These are phyloP conservation scores for Pristionchus arcanus DNA, from an alignment of 2,888 invertebrate genomes.

Conservation along the genomic window DNA sequence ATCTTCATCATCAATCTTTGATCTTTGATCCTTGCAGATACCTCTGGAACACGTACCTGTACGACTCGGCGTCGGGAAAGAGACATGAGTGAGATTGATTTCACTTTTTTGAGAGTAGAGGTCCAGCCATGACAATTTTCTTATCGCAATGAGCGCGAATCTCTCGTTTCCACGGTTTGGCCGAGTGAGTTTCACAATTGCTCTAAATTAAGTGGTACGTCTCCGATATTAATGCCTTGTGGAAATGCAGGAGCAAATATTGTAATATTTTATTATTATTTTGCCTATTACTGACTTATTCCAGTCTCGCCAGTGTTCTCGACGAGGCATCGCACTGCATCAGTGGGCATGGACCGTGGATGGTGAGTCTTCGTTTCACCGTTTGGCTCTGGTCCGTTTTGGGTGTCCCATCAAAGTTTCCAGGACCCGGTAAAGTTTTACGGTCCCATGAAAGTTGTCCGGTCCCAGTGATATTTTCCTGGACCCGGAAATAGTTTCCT, in stretches of 20 bases:
- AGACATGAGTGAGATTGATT: neutral
- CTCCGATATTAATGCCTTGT: no score
- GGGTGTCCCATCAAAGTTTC: no score
- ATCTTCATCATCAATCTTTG: neutral
- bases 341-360: neutral
- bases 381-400: no score
- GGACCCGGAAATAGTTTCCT: no score
- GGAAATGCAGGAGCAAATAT: no score
- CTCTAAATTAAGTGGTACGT: neutral
- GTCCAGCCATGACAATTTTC: neutral
- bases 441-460: no score
- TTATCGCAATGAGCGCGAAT: neutral
- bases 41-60: neutral
- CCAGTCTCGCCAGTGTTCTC: neutral
- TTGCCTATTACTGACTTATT: neutral
- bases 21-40: neutral
- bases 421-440: no score
- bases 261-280: neutral
- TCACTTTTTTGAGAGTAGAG: no score
- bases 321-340: neutral
- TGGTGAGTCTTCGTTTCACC: no score
- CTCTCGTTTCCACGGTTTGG: neutral
- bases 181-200: neutral
- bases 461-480: no score
- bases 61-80: neutral